Conservation (phyloP, 2,888 invertebrate genomes). For the Pachliopta kotzebuea region DNA sequence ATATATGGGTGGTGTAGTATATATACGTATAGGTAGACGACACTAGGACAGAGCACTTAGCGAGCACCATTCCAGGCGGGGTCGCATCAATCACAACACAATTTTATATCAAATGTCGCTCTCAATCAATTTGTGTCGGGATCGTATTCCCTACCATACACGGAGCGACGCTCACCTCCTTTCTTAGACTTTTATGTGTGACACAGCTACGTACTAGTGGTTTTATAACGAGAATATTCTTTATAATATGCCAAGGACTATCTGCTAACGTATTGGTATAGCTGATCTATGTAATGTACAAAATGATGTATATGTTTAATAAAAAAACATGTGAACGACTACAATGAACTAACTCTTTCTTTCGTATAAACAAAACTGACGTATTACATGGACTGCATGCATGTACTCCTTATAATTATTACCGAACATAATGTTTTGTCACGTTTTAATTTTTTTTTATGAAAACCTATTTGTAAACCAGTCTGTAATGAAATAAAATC, state of each 20-base stretch:
- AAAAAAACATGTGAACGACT: too few relatives aligned
- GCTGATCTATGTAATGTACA: neutral
- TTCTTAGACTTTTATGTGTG: conserved; percentile 36
- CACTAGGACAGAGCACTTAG: conserved; percentile 77
- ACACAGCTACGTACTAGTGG: conserved; percentile 19
- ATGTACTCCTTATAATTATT: neutral
- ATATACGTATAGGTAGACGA: conserved; percentile 35
- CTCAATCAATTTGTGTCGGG: conserved; percentile 77
- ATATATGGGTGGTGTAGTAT: conserved; percentile 36
- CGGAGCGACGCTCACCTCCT: conserved; percentile 49
- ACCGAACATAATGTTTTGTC: neutral
- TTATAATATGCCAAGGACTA: neutral
- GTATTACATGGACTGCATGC: too few relatives aligned
- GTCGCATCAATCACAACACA: conserved; percentile 79
- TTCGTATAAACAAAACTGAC: too few relatives aligned
- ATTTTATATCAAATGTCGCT: conserved; percentile 81
- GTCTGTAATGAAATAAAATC: conserved; percentile 13
- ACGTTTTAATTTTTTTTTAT: neutral
- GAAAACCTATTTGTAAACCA: neutral
- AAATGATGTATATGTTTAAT: too few relatives aligned
- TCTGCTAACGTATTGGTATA: neutral
- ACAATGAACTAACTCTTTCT: too few relatives aligned
- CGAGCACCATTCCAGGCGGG: conserved; percentile 63
- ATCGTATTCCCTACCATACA: conserved; percentile 70
- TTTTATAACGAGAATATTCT: conserved; percentile 14